Evolutionary conservation across 2,888 invertebrate species (phyloP).

Genomic region (Coleophora deauratella): DNA sequence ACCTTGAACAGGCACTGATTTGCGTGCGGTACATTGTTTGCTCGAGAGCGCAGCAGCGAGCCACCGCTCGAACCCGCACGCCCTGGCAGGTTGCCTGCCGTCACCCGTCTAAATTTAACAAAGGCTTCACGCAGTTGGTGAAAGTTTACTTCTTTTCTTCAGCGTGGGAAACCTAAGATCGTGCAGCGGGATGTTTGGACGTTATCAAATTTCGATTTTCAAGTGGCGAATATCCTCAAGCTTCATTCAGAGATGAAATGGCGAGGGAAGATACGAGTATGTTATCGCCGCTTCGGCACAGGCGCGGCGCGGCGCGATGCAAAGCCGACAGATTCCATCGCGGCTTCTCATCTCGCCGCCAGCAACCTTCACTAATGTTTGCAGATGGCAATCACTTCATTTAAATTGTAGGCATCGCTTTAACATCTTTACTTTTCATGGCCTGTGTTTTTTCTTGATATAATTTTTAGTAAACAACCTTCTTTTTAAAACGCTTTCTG

Average conservation of each 20-base stretch:
- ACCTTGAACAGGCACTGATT: conserved; percentile 50
- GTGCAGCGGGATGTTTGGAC: conserved; percentile 8
- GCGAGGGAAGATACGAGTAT: conserved; percentile 35
- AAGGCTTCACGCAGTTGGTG: conserved; percentile 12
- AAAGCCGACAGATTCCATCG: conserved; percentile 55
- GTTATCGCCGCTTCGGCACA: conserved; percentile 55
- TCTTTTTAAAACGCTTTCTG: too few species aligned
- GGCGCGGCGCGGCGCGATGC: conserved; percentile 46
- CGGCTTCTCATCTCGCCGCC: conserved; percentile 55
- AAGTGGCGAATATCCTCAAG: not conserved
- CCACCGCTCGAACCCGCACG: not conserved
- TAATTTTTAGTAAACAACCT: too few species aligned
- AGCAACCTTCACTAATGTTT: conserved; percentile 32
- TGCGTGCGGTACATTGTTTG: conserved; percentile 42
- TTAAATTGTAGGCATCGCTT: conserved; percentile 45
- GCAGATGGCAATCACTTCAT: conserved; percentile 46
- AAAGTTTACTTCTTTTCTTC: conserved; percentile 9
- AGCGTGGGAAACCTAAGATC: conserved; percentile 40
- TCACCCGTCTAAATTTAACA: not conserved
- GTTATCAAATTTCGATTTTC: too few species aligned
- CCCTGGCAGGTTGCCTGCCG: too few species aligned
- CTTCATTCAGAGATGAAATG: conserved; percentile 43
- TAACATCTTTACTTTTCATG: conserved; percentile 33
- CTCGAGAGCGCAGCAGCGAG: conserved; percentile 39
- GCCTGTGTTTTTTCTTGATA: conserved; percentile 1